A percentile compares a stretch with the other conserved stretches of the same genome.
phyloP scores from a whole-genome alignment of 2,888 invertebrate genomes.

The Brachylomia viminalis region DNA sequence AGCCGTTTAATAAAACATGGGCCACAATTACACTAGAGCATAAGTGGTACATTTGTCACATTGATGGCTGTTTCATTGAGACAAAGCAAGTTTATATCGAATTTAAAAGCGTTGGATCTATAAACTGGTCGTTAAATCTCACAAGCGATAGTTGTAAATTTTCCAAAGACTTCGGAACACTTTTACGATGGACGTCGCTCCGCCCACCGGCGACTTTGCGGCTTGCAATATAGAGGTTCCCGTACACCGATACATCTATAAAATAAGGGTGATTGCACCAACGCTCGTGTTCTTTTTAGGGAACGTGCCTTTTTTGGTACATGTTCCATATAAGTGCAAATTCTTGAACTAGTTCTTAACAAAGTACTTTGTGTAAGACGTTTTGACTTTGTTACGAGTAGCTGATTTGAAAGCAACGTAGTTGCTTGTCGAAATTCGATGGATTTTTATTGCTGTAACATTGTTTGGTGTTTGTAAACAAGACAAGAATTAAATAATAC shows the following conservation, averaged over 20 bases:
- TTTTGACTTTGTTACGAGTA: conserved; percentile 22
- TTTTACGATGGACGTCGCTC: conserved; percentile 87
- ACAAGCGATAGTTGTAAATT: conserved; percentile 88
- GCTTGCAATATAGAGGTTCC: conserved; percentile 78
- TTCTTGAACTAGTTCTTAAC: conserved; percentile 47
- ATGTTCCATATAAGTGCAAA: conserved; percentile 44
- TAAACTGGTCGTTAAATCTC: conserved; percentile 90
- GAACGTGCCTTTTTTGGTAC: conserved; percentile 56
- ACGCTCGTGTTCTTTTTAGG: conserved; percentile 60
- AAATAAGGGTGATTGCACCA: conserved; percentile 75
- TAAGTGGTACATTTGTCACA: conserved; percentile 77
- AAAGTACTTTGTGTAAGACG: conserved; percentile 28
- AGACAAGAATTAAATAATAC: not conserved
- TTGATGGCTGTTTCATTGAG: conserved; percentile 80
- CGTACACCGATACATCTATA: conserved; percentile 82
- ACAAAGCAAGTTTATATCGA: conserved; percentile 86
- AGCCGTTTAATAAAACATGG: conserved; percentile 68
- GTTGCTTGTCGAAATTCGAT: conserved; percentile 8
- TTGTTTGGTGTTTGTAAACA: conserved; percentile 17
- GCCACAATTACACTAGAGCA: conserved; percentile 72
- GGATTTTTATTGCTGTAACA: not conserved
- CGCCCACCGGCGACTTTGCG: conserved; percentile 87
- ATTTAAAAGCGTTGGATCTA: conserved; percentile 87
- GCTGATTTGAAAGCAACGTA: conserved; percentile 10
- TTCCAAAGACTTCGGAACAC: conserved; percentile 80